These are phyloP conservation scores for Prunella strophiata DNA, from an alignment of 2,797 vertebrate genomes.

Conservation along the genomic window DNA sequence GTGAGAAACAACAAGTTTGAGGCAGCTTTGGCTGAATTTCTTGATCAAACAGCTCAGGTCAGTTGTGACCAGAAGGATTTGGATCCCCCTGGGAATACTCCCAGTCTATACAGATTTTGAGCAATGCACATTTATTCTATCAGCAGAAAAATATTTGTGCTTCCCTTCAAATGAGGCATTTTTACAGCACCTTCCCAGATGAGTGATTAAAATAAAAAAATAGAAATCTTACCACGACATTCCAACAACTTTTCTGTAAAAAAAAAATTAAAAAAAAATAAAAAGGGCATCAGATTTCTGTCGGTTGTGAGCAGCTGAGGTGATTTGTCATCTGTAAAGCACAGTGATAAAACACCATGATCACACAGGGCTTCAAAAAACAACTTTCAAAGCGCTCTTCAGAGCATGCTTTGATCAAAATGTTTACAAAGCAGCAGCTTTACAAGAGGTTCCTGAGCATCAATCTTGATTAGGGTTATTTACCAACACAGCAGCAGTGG, in stretches of 20 bases:
- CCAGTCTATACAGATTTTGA: neutral
- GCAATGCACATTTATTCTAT: neutral
- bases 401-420: constrained; percentile 18
- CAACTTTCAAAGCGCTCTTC: constrained; percentile 22
- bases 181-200: neutral
- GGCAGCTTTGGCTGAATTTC: neutral
- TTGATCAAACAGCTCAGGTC: neutral
- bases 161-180: neutral
- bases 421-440: neutral
- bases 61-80: neutral
- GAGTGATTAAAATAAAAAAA: neutral
- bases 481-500: neutral
- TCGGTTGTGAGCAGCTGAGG: neutral
- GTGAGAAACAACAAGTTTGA: neutral
- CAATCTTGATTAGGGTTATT: constrained; percentile 33
- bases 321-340: constrained; percentile 34
- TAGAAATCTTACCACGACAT: neutral
- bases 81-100: neutral
- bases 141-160: neutral
- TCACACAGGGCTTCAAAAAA: constrained; percentile 37
- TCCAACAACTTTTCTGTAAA: neutral
- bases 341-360: neutral
- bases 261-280: neutral
- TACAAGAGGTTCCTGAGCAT: neutral
- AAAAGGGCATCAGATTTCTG: neutral